Conservation (phyloP, 2,888 invertebrate species). For the Ischnura elegans region DNA sequence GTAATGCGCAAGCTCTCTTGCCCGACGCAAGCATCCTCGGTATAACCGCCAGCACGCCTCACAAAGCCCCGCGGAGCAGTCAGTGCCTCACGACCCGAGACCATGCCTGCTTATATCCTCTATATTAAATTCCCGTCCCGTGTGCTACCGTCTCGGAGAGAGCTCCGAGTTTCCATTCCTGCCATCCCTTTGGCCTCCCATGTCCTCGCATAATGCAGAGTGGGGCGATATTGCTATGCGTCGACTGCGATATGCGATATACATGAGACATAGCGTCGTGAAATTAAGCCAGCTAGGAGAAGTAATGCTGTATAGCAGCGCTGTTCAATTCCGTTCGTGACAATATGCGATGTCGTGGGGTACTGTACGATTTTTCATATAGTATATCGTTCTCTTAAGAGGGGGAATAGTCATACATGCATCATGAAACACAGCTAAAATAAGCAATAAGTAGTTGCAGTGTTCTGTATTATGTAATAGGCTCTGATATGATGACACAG, state of each 20-base stretch:
- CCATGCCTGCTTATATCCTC: slow-evolving; percentile 32
- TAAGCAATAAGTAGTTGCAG: too few relatives aligned
- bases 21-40: background rate
- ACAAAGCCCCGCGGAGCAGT: background rate
- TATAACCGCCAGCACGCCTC: background rate
- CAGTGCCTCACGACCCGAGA: background rate
- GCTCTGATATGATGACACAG: too few relatives aligned
- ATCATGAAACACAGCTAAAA: too few relatives aligned
- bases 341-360: too few relatives aligned
- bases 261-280: background rate
- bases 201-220: background rate
- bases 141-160: slow-evolving; percentile 2
- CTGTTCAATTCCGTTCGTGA: too few relatives aligned
- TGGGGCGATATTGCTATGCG: background rate
- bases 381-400: too few relatives aligned
- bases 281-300: background rate
- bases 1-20: background rate
- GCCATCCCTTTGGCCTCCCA: background rate
- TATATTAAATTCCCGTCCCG: slow-evolving; percentile 62
- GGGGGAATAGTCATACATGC: too few relatives aligned
- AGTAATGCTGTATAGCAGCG: too few relatives aligned
- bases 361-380: too few relatives aligned
- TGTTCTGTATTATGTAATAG: too few relatives aligned
- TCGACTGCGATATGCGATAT: background rate
- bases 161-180: slow-evolving; percentile 38